A percentile compares a stretch with the other conserved stretches of the same genome.
phyloP scores from a whole-genome alignment of 1,140 invertebrate species.

The Tenebrio molitor region DNA sequence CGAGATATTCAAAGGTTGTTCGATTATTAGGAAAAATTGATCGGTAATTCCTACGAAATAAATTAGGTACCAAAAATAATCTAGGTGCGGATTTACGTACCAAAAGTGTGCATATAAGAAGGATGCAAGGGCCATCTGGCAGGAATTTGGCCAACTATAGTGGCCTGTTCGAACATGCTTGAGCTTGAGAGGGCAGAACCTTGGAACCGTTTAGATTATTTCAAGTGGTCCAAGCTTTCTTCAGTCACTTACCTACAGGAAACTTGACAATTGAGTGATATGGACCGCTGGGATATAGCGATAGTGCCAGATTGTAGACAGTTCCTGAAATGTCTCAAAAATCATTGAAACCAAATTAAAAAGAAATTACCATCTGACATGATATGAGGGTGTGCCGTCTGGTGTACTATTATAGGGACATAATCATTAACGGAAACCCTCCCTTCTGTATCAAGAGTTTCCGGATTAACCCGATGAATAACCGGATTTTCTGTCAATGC shows the following conservation, averaged over 20 bases:
- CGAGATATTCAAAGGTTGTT: constrained; percentile 83
- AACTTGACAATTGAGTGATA: constrained; percentile 81
- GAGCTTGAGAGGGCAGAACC: too few species aligned
- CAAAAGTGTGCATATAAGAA: constrained; percentile 92
- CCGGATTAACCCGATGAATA: constrained; percentile 83
- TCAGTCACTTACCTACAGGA: constrained; percentile 66
- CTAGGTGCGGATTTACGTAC: too few species aligned
- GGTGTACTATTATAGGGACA: constrained; percentile 83
- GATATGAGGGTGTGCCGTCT: constrained; percentile 89
- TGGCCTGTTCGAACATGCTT: constrained; percentile 78
- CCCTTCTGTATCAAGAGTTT: constrained; percentile 75
- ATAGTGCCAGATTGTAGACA: constrained; percentile 85
- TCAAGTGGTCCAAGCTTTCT: too few species aligned
- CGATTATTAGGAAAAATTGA: constrained; percentile 86
- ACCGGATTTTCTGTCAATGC: constrained; percentile 85
- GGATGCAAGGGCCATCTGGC: constrained; percentile 83
- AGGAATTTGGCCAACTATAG: constrained; percentile 77
- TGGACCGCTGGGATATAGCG: constrained; percentile 76
- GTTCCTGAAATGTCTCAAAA: constrained; percentile 71
- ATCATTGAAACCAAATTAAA: not conserved
- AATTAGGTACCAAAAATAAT: too few species aligned
- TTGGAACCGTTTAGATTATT: too few species aligned
- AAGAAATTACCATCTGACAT: constrained; percentile 74
- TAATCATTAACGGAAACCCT: constrained; percentile 77
- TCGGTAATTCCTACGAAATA: constrained; percentile 85